Conservation (phyloP, 35 echinoderm and acorn worm species). For the Ophiothrix spiculata region DNA sequence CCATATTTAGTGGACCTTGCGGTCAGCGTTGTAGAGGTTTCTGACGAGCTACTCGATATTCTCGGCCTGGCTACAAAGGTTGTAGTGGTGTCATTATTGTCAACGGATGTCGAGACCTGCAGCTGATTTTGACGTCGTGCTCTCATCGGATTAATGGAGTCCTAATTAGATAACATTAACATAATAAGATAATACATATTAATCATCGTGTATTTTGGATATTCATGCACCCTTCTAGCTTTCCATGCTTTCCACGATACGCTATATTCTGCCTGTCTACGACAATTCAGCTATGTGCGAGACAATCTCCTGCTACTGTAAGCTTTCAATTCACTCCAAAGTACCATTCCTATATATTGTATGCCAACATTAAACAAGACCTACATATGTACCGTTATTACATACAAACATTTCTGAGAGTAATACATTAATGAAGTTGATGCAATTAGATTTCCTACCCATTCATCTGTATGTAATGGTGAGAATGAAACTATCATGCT, state of each 20-base stretch:
- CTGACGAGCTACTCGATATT: not conserved
- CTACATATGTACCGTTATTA: too few relatives aligned
- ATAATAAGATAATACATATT: slow-evolving; percentile 11
- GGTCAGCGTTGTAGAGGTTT: not conserved
- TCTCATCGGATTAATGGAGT: not conserved
- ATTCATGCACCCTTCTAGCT: not conserved
- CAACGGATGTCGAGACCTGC: too few relatives aligned
- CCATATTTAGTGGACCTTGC: slow-evolving; percentile 2
- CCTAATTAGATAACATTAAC: not conserved
- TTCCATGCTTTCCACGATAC: not conserved
- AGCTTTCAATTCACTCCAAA: slow-evolving; percentile 16
- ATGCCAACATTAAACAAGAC: too few relatives aligned
- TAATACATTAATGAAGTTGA: too few relatives aligned
- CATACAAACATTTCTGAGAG: too few relatives aligned
- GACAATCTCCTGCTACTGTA: not conserved
- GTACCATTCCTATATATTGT: too few relatives aligned
- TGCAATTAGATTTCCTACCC: too few relatives aligned
- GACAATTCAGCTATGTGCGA: not conserved
- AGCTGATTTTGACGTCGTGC: not conserved
- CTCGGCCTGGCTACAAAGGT: not conserved
- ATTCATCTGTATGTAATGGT: too few relatives aligned
- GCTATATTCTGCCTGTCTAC: not conserved
- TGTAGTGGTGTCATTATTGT: not conserved
- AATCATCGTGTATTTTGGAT: not conserved
- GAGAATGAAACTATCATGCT: too few relatives aligned